A percentile compares a stretch with the other conserved stretches of the same genome.
phyloP scores from a whole-genome alignment of 2,797 vertebrate genomes.

The Threskiornis aethiopicus region DNA sequence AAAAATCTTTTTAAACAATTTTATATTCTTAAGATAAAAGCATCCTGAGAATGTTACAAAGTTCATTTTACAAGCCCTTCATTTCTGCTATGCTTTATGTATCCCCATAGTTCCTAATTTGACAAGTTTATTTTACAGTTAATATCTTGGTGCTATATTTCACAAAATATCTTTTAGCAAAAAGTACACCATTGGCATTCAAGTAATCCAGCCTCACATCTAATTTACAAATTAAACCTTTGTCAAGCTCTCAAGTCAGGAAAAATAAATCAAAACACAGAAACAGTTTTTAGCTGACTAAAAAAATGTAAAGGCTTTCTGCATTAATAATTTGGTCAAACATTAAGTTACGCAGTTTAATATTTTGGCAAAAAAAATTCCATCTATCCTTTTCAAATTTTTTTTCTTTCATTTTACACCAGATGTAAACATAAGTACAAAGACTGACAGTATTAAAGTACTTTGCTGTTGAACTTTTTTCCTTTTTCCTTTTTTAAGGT shows the following conservation, averaged over 20 bases:
- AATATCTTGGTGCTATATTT: constrained; percentile 63
- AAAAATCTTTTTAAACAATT: constrained; percentile 75
- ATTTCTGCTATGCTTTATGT: constrained; percentile 75
- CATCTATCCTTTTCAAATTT: background rate
- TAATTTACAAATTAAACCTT: constrained; percentile 71
- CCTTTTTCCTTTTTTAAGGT: constrained; percentile 34
- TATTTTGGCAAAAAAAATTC: constrained; percentile 75
- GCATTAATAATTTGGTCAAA: constrained; percentile 77
- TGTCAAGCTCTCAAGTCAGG: constrained; percentile 59
- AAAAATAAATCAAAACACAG: constrained; percentile 69
- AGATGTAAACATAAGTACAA: constrained; percentile 48
- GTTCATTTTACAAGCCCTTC: constrained; percentile 78
- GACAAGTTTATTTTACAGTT: constrained; percentile 71
- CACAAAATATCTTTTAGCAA: constrained; percentile 77
- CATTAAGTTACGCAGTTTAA: constrained; percentile 59
- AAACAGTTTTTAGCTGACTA: constrained; percentile 47
- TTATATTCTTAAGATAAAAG: constrained; percentile 76
- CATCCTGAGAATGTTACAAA: constrained; percentile 84
- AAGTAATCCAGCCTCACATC: constrained; percentile 61
- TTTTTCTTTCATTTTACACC: constrained; percentile 36
- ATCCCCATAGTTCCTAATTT: constrained; percentile 67
- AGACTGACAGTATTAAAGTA: constrained; percentile 2
- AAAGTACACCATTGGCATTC: constrained; percentile 67
- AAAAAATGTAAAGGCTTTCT: constrained; percentile 69
- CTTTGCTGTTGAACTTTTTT: background rate